phyloP scores from a whole-genome alignment of 2,888 invertebrate genomes.

The Amphiduros pacificus region DNA sequence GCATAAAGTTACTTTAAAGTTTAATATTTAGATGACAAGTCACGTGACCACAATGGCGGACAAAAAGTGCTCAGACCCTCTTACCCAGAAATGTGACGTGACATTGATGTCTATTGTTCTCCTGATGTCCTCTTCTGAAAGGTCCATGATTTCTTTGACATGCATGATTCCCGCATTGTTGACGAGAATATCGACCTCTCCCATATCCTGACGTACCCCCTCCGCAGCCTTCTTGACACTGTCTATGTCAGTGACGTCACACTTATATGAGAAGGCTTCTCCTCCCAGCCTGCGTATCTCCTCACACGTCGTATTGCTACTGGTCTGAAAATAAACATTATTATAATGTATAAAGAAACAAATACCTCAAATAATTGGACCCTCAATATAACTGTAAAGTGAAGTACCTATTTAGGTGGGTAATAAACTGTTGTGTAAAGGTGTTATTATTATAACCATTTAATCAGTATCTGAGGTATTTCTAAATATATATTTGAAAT shows the following conservation, averaged over 20 bases:
- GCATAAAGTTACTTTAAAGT: too few species aligned
- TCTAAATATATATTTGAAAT: too few species aligned
- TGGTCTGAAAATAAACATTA: too few species aligned
- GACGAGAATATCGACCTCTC: constrained; percentile 51
- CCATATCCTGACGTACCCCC: neutral
- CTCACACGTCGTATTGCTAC: too few species aligned
- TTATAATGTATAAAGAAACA: too few species aligned
- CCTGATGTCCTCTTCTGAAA: constrained; percentile 33
- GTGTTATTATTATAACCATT: too few species aligned
- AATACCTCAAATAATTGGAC: too few species aligned
- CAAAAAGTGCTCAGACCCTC: neutral
- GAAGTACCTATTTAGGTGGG: too few species aligned
- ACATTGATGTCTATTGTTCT: constrained; percentile 49
- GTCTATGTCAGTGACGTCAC: neutral
- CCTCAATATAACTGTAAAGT: too few species aligned
- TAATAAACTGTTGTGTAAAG: too few species aligned
- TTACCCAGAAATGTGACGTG: constrained; percentile 54
- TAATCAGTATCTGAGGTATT: too few species aligned
- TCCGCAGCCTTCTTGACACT: neutral
- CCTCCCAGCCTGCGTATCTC: too few species aligned
- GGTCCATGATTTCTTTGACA: constrained; percentile 28
- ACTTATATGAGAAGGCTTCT: neutral
- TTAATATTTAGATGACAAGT: neutral
- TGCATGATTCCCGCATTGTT: constrained; percentile 51
- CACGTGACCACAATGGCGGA: neutral